A percentile compares a stretch with the other conserved stretches of the same genome.
Conservation (phyloP, 2,797 vertebrate species). For the Novumbra hubbsi region DNA sequence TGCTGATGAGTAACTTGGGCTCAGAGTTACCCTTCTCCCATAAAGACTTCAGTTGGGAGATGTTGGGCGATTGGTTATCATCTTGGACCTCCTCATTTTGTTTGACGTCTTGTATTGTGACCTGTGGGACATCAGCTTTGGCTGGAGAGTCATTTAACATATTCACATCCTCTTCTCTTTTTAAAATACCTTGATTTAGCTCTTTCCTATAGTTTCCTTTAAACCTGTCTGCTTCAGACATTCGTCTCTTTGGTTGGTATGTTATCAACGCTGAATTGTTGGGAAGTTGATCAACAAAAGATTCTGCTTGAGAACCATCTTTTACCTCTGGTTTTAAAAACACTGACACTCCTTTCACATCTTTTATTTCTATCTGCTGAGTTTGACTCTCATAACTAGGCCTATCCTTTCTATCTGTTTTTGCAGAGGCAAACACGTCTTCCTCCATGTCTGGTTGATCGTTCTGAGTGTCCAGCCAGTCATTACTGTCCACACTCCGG, state of each 20-base stretch:
- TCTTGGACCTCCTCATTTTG: conserved; percentile 34
- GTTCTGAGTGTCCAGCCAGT: conserved; percentile 55
- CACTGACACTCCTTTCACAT: conserved; percentile 6
- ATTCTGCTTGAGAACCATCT: not conserved
- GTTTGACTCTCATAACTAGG: conserved; percentile 3
- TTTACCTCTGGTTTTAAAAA: not conserved
- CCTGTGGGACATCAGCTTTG: conserved; percentile 21
- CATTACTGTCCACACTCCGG: conserved; percentile 78
- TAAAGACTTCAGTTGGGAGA: conserved; percentile 81
- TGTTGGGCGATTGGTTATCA: conserved; percentile 66
- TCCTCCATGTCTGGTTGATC: conserved; percentile 34
- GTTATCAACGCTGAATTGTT: conserved; percentile 16
- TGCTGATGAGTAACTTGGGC: conserved; percentile 59
- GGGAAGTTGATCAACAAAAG: conserved; percentile 6
- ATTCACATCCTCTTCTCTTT: conserved; percentile 37
- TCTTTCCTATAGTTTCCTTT: conserved; percentile 37
- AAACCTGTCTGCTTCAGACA: conserved; percentile 24
- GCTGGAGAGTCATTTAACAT: conserved; percentile 4
- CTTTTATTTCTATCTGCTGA: conserved; percentile 33
- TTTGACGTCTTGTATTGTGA: conserved; percentile 32
- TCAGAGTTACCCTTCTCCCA: conserved; percentile 78
- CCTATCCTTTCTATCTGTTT: conserved; percentile 27
- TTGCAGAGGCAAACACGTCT: conserved; percentile 36
- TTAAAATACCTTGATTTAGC: conserved; percentile 18
- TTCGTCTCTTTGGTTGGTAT: conserved; percentile 11